Evolutionary conservation across 37 sponge, comb jelly and placozoan genomes (phyloP).

Genomic region (Lycopodina hypogea): DNA sequence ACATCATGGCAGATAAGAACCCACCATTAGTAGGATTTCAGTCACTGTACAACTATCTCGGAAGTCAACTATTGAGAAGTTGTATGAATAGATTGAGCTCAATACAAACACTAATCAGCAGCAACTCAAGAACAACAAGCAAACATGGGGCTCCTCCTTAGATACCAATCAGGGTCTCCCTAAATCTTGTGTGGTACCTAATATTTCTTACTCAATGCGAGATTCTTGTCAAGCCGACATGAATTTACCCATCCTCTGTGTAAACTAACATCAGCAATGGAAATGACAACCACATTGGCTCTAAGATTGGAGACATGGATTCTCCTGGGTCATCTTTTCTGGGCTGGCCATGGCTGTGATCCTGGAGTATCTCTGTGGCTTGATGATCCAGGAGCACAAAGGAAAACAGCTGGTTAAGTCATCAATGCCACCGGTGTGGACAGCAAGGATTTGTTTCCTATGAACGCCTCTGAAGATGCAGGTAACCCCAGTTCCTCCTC

Average conservation of each 20-base stretch:
- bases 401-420: not conserved
- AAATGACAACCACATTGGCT: not conserved
- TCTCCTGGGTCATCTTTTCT: constrained; percentile 13
- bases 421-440: not conserved
- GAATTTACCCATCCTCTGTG: not conserved
- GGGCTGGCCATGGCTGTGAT: constrained; percentile 31
- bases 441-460: constrained; percentile 35
- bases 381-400: too few relatives aligned
- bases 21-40: constrained; percentile 37
- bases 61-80: constrained; percentile 29
- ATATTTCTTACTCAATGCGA: not conserved
- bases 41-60: constrained; percentile 39
- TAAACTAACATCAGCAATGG: too few relatives aligned
- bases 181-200: not conserved
- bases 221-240: not conserved
- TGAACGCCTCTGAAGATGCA: constrained; percentile 11
- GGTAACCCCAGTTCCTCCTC: too few relatives aligned
- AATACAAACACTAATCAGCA: constrained; percentile 1
- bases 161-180: too few relatives aligned
- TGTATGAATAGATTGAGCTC: constrained; percentile 24
- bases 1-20: constrained; percentile 42
- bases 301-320: not conserved
- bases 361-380: constrained; percentile 34
- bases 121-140: not conserved
- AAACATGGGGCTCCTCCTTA: too few relatives aligned